Evolutionary conservation across 1,140 invertebrate species (phyloP), one percentile per base, ranked within the genome.

Genomic region (Ptiloglossa arizonensis): DNA sequence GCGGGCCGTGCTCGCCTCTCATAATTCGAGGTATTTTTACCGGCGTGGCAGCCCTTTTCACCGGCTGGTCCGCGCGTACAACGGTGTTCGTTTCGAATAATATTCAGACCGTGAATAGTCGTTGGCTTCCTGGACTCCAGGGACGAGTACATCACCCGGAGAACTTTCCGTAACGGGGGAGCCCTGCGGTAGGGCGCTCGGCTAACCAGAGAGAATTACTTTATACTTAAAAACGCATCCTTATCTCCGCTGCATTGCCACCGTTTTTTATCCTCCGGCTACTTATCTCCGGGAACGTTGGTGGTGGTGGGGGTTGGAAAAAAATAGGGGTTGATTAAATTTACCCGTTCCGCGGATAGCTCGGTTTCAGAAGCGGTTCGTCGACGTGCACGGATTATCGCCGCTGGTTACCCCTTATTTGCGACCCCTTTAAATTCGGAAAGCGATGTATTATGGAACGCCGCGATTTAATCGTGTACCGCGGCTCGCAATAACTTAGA

Each of bases 1-100:
- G 80, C 79, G 76, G 82, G 80, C 83, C 84, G 76, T 87, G 81
- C 82, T n/a, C n/a, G n/a, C n/a, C n/a, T 80, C 72, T 81, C 81
- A 83, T 89, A 89, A 89, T 88, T 89, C 72, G 79, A 86, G 81
- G 77, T 74, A 82, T 88, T 87, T 87, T 87, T 87, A 84, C 74
- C 57, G 79, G 67, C 63, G 60, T 78, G 69, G 63, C 73, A 77
- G 35, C 75, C 75, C 83, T 81, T 85, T 71, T 72, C 79, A 60
- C 63, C 64, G 63, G 57, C 59, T 75, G 72, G 52, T 69, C 73
- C 70, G 69, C 72, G 72, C 69, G 80, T 81, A 81, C 79, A n/a
- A n/a, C 81, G 67, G 50, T 69, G 79, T 54, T 54, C 69, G 52
- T 48, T 62, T 54, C 62, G 81, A 83, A 83, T 83, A 84, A 80